phyloP scores from a whole-genome alignment of 2,113 vertebrate genomes.

The Lota lota region DNA sequence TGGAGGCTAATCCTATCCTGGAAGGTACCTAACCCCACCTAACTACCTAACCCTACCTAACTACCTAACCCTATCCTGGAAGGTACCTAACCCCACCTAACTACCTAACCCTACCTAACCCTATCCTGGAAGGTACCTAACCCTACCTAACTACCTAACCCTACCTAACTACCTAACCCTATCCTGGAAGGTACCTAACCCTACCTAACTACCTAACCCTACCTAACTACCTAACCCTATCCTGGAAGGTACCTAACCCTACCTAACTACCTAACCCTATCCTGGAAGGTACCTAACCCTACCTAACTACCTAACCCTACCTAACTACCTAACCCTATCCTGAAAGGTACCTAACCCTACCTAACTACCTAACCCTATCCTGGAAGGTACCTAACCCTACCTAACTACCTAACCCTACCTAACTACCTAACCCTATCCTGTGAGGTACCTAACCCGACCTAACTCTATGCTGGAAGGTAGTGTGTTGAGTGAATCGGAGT shows the following conservation, averaged over 20 bases:
- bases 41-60: no score
- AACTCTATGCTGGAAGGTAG: constrained; percentile 35
- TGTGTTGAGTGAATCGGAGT: no score
- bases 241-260: constrained; percentile 72
- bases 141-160: constrained; percentile 75
- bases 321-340: constrained; percentile 81
- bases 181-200: constrained; percentile 84
- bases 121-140: constrained; percentile 69
- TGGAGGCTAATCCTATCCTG: constrained; percentile 94
- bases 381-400: constrained; percentile 42
- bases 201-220: background rate
- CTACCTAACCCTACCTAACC: no score
- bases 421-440: constrained; percentile 84
- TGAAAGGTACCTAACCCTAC: constrained; percentile 78
- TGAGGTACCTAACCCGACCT: constrained; percentile 73
- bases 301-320: no score
- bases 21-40: constrained; percentile 74
- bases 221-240: constrained; percentile 80
- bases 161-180: constrained; percentile 74
- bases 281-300: constrained; percentile 78
- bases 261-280: constrained; percentile 80
- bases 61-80: constrained; percentile 89
- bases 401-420: no score
- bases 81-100: constrained; percentile 60
- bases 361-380: constrained; percentile 39